Conservation (phyloP, 2,888 invertebrate species). For the Mythimna ferrago region DNA sequence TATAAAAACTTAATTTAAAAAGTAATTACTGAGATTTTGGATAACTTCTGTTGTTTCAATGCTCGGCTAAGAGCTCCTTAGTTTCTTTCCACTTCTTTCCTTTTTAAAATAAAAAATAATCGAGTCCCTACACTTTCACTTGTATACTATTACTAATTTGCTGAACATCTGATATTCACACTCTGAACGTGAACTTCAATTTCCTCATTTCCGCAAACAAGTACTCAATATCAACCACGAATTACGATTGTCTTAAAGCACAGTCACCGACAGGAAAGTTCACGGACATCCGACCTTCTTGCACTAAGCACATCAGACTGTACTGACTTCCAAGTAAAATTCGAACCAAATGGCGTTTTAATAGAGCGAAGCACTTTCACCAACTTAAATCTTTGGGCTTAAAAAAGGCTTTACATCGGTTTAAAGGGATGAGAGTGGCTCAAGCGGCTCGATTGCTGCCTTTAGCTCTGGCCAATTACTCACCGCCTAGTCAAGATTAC, state of each 20-base stretch:
- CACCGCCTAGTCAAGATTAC: conserved; percentile 84
- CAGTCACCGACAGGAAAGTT: conserved; percentile 45
- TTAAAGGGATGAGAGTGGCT: conserved; percentile 89
- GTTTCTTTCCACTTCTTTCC: background rate
- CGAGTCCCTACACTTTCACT: background rate
- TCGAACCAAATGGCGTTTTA: conserved; percentile 87
- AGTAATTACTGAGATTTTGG: background rate
- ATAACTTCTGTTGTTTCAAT: background rate
- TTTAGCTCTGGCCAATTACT: conserved; percentile 88
- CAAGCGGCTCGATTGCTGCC: conserved; percentile 86
- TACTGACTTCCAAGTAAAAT: conserved; percentile 73
- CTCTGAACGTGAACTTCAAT: background rate
- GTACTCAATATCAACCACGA: background rate
- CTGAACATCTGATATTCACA: background rate
- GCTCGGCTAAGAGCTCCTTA: background rate
- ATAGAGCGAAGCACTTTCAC: conserved; percentile 89
- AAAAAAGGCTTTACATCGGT: conserved; percentile 90
- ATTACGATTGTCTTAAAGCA: conserved; percentile 18
- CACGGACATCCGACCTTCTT: conserved; percentile 53
- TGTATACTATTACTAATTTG: no score
- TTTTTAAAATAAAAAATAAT: background rate
- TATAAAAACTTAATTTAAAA: background rate
- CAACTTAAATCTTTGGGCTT: conserved; percentile 90
- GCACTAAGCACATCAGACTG: conserved; percentile 59
- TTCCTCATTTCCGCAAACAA: background rate